Evolutionary conservation across 2,797 vertebrate genomes (phyloP).

Genomic region (Phylloscopus collybita): DNA sequence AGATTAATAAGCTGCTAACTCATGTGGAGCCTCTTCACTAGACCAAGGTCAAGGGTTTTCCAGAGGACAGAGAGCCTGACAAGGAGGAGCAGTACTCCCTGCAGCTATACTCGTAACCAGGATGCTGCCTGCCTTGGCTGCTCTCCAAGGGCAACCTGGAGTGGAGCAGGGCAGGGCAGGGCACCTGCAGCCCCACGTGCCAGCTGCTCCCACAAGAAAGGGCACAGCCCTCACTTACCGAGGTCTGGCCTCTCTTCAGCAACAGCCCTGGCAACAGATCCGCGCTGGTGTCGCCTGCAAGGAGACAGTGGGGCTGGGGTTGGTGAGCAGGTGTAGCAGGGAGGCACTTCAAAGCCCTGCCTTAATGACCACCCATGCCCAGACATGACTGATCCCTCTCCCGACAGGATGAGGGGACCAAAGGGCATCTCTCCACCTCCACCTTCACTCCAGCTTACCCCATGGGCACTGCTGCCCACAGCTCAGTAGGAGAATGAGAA

Average conservation of each 20-base stretch:
- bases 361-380: not conserved
- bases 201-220: not conserved
- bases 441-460: not conserved
- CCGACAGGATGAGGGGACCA: rapidly evolving
- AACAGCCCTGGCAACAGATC: constrained; percentile 78
- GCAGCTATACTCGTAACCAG: not conserved
- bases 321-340: not conserved
- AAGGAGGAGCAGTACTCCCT: not conserved
- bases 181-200: rapidly evolving
- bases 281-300: constrained; percentile 70
- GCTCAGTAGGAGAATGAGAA: not conserved
- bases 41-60: not conserved
- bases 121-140: rapidly evolving
- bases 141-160: not conserved
- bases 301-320: not conserved
- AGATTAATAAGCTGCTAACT: not conserved
- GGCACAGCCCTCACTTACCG: constrained; percentile 74
- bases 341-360: not conserved
- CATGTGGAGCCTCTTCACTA: not conserved
- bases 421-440: not conserved
- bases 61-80: not conserved
- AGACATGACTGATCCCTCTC: not conserved
- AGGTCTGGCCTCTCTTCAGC: constrained; percentile 89
- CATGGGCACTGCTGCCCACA: not conserved
- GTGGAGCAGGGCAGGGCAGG: not conserved